phyloP scores from a whole-genome alignment of 1,140 invertebrate genomes.

The Drosophila arizonae region DNA sequence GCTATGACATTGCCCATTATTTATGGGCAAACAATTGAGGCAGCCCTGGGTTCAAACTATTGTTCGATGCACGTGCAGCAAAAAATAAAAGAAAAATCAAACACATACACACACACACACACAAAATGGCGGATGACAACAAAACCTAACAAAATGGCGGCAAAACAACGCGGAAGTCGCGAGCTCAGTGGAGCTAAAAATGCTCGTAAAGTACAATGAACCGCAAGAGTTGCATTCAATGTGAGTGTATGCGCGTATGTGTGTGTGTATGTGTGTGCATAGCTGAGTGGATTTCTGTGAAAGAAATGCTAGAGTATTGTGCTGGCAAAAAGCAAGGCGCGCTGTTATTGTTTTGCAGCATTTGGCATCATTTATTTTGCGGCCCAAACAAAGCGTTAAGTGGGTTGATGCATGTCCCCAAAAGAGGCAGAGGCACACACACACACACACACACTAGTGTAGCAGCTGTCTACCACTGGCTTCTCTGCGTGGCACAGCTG shows the following conservation, averaged over 20 bases:
- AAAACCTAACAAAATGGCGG: conserved; percentile 70
- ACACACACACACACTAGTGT: background rate
- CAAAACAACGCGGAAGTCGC: conserved; percentile 69
- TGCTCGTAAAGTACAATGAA: conserved; percentile 75
- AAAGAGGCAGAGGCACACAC: conserved; percentile 9
- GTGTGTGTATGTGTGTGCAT: conserved; percentile 18
- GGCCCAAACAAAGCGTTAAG: conserved; percentile 52
- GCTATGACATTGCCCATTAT: conserved; percentile 59
- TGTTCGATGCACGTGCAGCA: conserved; percentile 63
- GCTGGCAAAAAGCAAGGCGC: conserved; percentile 40
- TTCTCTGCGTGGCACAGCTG: conserved; percentile 16
- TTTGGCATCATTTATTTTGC: conserved; percentile 56
- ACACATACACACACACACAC: conserved; percentile 13
- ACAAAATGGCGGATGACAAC: conserved; percentile 41
- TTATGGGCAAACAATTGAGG: conserved; percentile 77
- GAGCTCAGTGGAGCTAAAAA: conserved; percentile 49
- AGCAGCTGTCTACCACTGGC: background rate
- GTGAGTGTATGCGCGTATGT: background rate
- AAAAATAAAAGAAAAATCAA: conserved; percentile 19
- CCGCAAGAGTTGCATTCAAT: conserved; percentile 52
- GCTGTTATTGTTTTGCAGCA: conserved; percentile 60
- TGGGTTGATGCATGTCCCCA: conserved; percentile 39
- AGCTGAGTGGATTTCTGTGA: conserved; percentile 68
- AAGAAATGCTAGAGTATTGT: conserved; percentile 52
- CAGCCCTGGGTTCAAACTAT: conserved; percentile 47